Evolutionary conservation across 2,113 vertebrate genomes (phyloP).

Genomic region (Hystrix brachyura): DNA sequence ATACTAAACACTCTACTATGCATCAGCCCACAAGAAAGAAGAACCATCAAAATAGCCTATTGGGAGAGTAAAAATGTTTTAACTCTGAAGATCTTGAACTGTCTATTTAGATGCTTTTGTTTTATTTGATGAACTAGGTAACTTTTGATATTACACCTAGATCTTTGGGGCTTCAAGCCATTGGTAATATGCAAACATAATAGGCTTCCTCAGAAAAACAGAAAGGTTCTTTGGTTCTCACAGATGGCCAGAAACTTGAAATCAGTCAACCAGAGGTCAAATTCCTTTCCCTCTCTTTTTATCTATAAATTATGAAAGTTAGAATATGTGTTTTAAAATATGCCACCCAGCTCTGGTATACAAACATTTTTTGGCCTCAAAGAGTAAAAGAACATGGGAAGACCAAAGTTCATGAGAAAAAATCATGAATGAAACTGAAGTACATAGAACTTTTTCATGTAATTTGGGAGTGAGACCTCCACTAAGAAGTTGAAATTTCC

Average conservation of each 20-base stretch:
- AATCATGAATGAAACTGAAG: not conserved
- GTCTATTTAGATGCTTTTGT: not conserved
- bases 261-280: not conserved
- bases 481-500: not conserved
- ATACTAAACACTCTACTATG: not conserved
- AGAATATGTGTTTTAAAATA: not conserved
- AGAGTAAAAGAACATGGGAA: not conserved
- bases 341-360: not conserved
- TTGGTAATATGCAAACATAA: not conserved
- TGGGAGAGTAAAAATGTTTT: not conserved
- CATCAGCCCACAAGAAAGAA: not conserved
- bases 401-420: slow-evolving; percentile 47
- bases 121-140: not conserved
- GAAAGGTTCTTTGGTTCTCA: not conserved
- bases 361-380: not conserved
- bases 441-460: not conserved
- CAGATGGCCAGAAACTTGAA: slow-evolving; percentile 16
- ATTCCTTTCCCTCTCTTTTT: not conserved
- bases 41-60: not conserved
- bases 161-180: not conserved
- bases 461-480: not conserved
- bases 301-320: slow-evolving; percentile 11
- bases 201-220: not conserved
- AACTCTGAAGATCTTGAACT: not conserved
- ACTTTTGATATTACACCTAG: not conserved